Evolutionary conservation across 2,888 invertebrate species (phyloP), one percentile per base, ranked within the genome.

Genomic region (Sphaeridia pumilis): DNA sequence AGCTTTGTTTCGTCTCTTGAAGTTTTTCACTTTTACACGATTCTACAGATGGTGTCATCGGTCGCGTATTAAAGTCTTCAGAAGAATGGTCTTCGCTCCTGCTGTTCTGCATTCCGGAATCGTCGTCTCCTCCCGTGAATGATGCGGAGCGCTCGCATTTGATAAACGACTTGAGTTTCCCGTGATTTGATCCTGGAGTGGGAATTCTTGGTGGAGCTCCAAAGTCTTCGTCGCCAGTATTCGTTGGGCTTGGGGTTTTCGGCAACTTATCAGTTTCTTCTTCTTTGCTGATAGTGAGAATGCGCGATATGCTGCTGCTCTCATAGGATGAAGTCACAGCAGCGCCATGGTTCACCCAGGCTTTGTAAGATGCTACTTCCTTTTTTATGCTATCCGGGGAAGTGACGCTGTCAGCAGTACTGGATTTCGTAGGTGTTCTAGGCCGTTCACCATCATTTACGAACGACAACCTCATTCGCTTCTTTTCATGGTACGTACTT

Each of bases 301-400:
- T 38, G 26, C 41, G 38, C 14, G 38, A 21, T 14, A 22, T 49
- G n/a, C 24, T 34, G 10, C 24, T 36, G n/a, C n/a, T n/a, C 24
- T 20, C 22, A 41, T 21, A 21, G 4, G 35, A 21, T 47, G 25
- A 2, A 2, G 22, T 24, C 10, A 24, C 21, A 3, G n/a, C n/a
- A n/a, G 31, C 38, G 21, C 25, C 25, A 28, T 46, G 36, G 38
- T 14, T 45, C 14, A 56, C 50, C 65, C 63, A 63, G 36, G 12
- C 7, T 20, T 38, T 20, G 20, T 38, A 50, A 17, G 49, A 47
- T 14, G 55, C 31, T 3, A 60, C 50, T 46, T 53, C 65, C 50
- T 64, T 63, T 3, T 87, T 87, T 63, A 87, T 82, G n/a, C n/a
- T n/a, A 45, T 87, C 88, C 12, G 88, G 87, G 61, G 87, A 87